Percentiles rank a stretch among this genome's conserved stretches.
phyloP scores from a whole-genome alignment of 1,140 invertebrate genomes.

The Pemphigus obesinymphae region DNA sequence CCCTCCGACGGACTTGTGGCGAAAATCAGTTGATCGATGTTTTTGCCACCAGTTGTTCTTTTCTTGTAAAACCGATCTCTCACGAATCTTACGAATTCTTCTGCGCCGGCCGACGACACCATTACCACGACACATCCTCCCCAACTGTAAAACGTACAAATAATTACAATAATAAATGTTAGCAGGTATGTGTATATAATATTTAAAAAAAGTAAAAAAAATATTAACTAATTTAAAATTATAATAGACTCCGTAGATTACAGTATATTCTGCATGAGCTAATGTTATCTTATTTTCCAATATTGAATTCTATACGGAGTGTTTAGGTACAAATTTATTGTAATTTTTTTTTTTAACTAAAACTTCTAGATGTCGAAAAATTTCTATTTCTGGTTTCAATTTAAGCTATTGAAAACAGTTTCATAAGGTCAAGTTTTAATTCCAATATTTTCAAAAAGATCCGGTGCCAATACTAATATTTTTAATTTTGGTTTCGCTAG shows the following conservation, averaged over 20 bases:
- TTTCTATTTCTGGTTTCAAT: too few species aligned
- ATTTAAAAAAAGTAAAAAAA: neutral
- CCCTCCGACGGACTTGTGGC: conserved; percentile 18
- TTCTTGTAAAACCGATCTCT: conserved; percentile 66
- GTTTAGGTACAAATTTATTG: too few species aligned
- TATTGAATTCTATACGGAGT: neutral
- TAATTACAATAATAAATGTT: too few species aligned
- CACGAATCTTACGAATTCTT: conserved; percentile 66
- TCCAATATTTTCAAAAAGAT: neutral
- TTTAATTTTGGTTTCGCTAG: too few species aligned
- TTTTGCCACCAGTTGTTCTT: neutral
- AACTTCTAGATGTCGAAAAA: too few species aligned
- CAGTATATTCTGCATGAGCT: neutral
- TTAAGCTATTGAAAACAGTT: too few species aligned
- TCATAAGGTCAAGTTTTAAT: too few species aligned
- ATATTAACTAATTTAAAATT: neutral
- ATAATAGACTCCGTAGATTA: neutral
- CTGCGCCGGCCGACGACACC: conserved; percentile 61
- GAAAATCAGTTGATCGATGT: neutral
- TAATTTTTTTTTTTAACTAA: too few species aligned
- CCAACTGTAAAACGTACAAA: conserved; percentile 63
- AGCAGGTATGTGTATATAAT: too few species aligned
- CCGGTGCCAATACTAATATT: neutral
- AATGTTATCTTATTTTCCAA: neutral
- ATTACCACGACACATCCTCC: conserved; percentile 92